Evolutionary conservation across 2,888 invertebrate genomes (phyloP).

Genomic region (Bedellia somnulentella): DNA sequence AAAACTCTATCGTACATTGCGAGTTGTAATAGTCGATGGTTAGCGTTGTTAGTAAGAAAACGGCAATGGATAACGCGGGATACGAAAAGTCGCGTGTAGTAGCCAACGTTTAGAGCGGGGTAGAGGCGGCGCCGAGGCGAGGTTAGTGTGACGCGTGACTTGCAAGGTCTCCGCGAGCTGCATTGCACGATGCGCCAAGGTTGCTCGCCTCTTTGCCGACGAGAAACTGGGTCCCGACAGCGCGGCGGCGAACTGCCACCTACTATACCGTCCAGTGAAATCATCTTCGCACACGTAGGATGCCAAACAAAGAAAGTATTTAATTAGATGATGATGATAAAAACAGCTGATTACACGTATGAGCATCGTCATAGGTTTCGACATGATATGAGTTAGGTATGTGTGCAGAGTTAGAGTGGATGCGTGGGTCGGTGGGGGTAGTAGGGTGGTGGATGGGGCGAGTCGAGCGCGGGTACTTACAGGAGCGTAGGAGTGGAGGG

Average conservation of each 20-base stretch:
- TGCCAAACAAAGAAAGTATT: too few species aligned
- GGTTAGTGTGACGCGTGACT: slow-evolving; percentile 62
- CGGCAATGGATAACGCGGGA: slow-evolving; percentile 34
- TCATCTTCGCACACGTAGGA: too few species aligned
- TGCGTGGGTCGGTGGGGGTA: not conserved
- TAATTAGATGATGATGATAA: too few species aligned
- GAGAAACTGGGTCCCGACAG: slow-evolving; percentile 28
- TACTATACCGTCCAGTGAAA: slow-evolving; percentile 3
- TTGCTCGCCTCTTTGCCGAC: slow-evolving; percentile 32
- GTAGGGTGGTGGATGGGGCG: not conserved
- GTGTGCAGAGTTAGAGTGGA: not conserved
- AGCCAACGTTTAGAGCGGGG: slow-evolving; percentile 4
- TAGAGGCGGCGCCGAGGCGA: slow-evolving; percentile 44
- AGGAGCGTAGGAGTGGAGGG: slow-evolving; percentile 15
- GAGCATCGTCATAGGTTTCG: slow-evolving; percentile 1
- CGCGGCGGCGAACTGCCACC: too few species aligned
- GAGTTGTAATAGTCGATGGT: too few species aligned
- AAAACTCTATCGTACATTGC: too few species aligned
- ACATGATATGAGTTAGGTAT: not conserved
- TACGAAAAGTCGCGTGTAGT: slow-evolving; percentile 4
- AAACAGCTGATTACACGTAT: too few species aligned
- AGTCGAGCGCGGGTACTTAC: slow-evolving; percentile 15
- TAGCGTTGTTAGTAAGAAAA: too few species aligned
- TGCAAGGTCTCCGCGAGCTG: slow-evolving; percentile 61
- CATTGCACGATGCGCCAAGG: slow-evolving; percentile 62